Conservation (phyloP, 2,888 invertebrate species). For the Cynaeus angustus region DNA sequence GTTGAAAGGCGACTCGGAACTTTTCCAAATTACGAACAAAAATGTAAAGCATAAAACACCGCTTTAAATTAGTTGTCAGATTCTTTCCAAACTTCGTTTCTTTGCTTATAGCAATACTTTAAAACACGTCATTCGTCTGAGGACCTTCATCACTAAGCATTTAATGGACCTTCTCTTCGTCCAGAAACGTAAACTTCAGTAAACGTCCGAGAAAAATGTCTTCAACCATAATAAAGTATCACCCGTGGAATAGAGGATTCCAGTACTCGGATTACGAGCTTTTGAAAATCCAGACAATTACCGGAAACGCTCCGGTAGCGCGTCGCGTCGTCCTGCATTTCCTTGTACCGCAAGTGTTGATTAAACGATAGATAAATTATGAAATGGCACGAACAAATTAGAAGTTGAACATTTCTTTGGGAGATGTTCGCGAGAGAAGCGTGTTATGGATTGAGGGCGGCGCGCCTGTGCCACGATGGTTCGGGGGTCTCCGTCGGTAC, state of each 20-base stretch:
- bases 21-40: constrained; percentile 1
- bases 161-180: background rate
- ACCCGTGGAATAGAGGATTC: too few relatives aligned
- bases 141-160: constrained; percentile 1
- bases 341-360: constrained; percentile 22
- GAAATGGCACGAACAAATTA: constrained; percentile 57
- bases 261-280: too few relatives aligned
- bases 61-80: constrained; percentile 6
- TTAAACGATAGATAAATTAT: constrained; percentile 53
- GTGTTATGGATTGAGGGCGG: constrained; percentile 58
- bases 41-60: background rate
- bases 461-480: constrained; percentile 60
- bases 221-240: background rate
- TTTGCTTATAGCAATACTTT: background rate
- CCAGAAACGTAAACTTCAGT: background rate
- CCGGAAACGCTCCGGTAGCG: too few relatives aligned
- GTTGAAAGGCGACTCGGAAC: background rate
- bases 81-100: constrained; percentile 1
- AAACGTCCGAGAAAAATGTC: background rate
- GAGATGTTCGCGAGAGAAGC: constrained; percentile 42
- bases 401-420: constrained; percentile 54
- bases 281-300: too few relatives aligned
- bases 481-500: constrained; percentile 59
- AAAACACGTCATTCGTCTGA: background rate
- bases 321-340: constrained; percentile 5